Percentiles rank a stretch among this genome's conserved stretches.
These are phyloP conservation scores for Malurus melanocephalus DNA, from an alignment of 2,113 vertebrate genomes.

Conservation along the genomic window DNA sequence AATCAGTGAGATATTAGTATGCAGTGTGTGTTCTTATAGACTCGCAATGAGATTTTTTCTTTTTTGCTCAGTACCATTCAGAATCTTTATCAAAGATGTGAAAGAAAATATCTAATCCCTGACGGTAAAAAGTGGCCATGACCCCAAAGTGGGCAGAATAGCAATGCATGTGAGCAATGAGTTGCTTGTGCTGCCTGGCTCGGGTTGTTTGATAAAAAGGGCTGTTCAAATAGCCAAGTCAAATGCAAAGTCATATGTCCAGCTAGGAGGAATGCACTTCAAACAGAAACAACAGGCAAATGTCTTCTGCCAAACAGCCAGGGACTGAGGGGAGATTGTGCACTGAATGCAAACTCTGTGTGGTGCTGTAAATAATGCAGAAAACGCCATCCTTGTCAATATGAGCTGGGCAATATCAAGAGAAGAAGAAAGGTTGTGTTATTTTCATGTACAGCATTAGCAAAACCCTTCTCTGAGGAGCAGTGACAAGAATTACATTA, in stretches of 20 bases:
- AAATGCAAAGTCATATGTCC: conserved; percentile 38
- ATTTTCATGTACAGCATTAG: neutral
- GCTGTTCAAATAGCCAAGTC: neutral
- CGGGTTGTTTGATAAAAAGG: neutral
- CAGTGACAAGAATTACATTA: neutral
- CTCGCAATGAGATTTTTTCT: accelerated
- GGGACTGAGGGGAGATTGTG: neutral
- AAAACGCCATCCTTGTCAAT: neutral
- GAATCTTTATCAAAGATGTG: neutral
- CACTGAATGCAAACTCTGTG: neutral
- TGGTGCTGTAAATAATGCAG: neutral
- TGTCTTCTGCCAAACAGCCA: neutral
- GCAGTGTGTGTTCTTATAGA: neutral
- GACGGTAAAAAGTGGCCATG: neutral
- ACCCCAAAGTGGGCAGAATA: neutral
- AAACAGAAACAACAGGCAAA: conserved; percentile 21
- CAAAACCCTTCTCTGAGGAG: conserved; percentile 3
- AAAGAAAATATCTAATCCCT: neutral
- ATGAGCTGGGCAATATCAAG: neutral
- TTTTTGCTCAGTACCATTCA: neutral
- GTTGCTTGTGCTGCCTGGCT: neutral
- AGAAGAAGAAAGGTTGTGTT: neutral
- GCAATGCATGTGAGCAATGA: neutral
- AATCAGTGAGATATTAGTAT: neutral
- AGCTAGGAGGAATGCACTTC: neutral